These are phyloP conservation scores for Tolmerus cingulatus DNA, from an alignment of 2,888 invertebrate species.

Conservation along the genomic window DNA sequence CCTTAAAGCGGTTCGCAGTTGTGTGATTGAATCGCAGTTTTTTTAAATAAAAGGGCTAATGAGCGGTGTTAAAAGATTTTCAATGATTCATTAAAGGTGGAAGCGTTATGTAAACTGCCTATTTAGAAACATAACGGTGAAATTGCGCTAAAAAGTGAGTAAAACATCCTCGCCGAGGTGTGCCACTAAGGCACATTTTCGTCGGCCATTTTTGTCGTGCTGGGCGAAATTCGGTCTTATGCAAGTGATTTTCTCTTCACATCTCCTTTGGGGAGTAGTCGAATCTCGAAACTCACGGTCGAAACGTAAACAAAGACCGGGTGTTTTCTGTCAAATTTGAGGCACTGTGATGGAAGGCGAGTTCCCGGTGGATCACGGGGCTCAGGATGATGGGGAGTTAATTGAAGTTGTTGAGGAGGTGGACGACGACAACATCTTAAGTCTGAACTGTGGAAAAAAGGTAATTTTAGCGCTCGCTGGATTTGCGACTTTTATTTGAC, in stretches of 20 bases:
- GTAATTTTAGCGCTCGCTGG: not conserved
- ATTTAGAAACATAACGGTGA: not conserved
- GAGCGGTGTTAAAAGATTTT: not conserved
- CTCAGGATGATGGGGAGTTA: not conserved
- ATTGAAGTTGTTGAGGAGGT: conserved; percentile 10
- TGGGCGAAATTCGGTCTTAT: conserved; percentile 50
- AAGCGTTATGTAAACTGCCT: not conserved
- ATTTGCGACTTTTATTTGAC: not conserved
- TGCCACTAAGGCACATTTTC: conserved; percentile 70
- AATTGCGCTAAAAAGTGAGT: not conserved
- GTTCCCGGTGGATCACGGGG: not conserved
- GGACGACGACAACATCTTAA: not conserved
- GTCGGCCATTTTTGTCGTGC: conserved; percentile 51
- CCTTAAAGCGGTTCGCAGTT: not conserved
- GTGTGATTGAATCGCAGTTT: not conserved
- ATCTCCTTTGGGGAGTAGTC: not conserved
- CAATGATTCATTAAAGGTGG: not conserved
- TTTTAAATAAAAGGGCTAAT: not conserved
- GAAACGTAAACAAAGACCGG: not conserved
- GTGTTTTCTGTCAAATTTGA: not conserved
- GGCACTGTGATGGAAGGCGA: not conserved
- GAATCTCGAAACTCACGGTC: not conserved
- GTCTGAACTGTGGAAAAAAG: not conserved
- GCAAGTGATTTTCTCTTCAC: not conserved
- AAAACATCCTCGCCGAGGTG: conserved; percentile 65